Evolutionary conservation across 2,113 vertebrate species (phyloP).

Genomic region (Pseudorhombus dupliciocellatus): DNA sequence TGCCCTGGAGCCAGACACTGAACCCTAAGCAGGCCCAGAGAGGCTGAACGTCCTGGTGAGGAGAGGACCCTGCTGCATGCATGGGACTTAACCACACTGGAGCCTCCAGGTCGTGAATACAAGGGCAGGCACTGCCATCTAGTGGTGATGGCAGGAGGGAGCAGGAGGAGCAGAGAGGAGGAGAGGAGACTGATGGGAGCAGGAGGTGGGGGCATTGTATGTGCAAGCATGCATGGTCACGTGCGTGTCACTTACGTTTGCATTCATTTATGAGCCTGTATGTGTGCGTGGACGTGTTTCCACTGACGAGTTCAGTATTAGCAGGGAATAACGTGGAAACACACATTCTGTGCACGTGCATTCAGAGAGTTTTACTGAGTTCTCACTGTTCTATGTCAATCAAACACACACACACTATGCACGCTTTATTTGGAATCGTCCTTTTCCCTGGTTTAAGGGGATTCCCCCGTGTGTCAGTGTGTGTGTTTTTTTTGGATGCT

Average conservation of each 20-base stretch:
- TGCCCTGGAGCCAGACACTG: background rate
- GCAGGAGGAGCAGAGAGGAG: background rate
- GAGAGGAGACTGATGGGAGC: too few species aligned
- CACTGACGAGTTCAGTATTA: background rate
- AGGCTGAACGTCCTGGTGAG: constrained; percentile 6
- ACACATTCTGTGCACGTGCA: constrained; percentile 30
- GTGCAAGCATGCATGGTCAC: background rate
- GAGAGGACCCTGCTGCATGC: background rate
- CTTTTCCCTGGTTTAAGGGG: constrained; percentile 70
- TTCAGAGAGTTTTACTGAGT: background rate
- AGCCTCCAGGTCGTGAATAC: background rate
- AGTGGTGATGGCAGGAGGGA: constrained; percentile 27
- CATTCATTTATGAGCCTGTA: background rate
- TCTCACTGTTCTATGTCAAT: constrained; percentile 54
- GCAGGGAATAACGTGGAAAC: constrained; percentile 26
- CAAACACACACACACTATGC: constrained; percentile 57
- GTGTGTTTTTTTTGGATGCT: constrained; percentile 68
- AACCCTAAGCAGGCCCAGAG: background rate
- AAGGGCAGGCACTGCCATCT: constrained; percentile 51
- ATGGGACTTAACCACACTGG: constrained; percentile 24
- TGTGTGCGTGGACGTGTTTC: background rate
- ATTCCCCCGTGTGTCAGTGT: constrained; percentile 43
- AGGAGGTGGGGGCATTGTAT: too few species aligned
- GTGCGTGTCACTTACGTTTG: too few species aligned
- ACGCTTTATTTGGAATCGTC: constrained; percentile 67